Conservation (phyloP, 2,113 vertebrate species). For the Psilopsiagon aurifrons region DNA sequence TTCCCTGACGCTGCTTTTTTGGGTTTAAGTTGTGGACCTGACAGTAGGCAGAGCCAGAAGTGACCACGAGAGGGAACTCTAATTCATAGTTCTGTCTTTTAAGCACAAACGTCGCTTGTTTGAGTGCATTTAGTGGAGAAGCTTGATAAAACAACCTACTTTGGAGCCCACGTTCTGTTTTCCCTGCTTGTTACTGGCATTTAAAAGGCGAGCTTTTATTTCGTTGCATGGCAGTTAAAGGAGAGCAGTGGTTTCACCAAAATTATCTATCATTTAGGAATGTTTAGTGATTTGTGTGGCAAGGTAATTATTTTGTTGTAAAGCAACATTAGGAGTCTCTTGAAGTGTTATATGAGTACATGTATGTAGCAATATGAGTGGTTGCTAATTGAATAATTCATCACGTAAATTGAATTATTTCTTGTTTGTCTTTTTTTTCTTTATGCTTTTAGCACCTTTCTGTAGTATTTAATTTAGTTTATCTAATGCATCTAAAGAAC, state of each 20-base stretch:
- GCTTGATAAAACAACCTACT: not conserved
- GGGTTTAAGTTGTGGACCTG: not conserved
- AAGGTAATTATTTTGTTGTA: not conserved
- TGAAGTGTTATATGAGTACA: not conserved
- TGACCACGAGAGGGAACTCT: conserved; percentile 67
- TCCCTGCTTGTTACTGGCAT: not conserved
- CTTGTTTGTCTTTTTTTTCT: not conserved
- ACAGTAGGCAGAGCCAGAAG: not conserved
- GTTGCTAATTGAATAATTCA: conserved; percentile 9
- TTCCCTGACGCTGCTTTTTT: accelerated
- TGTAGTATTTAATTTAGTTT: conserved; percentile 28
- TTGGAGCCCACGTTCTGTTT: not conserved
- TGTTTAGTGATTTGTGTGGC: not conserved
- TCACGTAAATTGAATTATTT: not conserved
- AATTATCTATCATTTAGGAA: not conserved
- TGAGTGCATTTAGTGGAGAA: not conserved
- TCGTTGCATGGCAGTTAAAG: not conserved
- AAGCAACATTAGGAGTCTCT: not conserved
- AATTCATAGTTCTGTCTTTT: not conserved
- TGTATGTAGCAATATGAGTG: not conserved
- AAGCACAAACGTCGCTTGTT: not conserved
- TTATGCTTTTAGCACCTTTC: conserved; percentile 45
- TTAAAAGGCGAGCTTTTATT: not conserved
- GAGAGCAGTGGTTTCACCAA: not conserved
- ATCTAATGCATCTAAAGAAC: conserved; percentile 11